Evolutionary conservation across 2,113 vertebrate genomes (phyloP).

Genomic region (Protomyctophum bolini): DNA sequence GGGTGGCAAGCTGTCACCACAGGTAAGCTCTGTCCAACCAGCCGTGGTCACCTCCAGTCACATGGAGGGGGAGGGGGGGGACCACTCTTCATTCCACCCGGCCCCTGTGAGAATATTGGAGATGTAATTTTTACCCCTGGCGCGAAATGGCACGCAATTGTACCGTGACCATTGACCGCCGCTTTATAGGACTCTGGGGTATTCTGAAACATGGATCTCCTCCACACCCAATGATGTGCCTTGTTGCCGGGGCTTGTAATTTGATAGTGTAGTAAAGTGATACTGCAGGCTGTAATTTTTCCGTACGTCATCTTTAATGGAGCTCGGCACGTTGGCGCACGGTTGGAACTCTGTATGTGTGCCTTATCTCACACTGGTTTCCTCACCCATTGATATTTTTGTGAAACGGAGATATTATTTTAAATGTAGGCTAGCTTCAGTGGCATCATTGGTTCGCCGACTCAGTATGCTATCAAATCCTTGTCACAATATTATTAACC

Average conservation of each 20-base stretch:
- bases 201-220: conserved; percentile 47
- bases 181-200: conserved; percentile 60
- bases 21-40: conserved; percentile 84
- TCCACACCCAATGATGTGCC: conserved; percentile 39
- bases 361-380: conserved; percentile 35
- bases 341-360: conserved; percentile 12
- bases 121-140: conserved; percentile 58
- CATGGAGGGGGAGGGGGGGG: conserved; percentile 14
- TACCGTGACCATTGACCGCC: conserved; percentile 56
- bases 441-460: conserved; percentile 43
- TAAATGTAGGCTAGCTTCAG: conserved; percentile 38
- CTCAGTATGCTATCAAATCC: too few relatives aligned
- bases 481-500: background rate
- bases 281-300: conserved; percentile 33
- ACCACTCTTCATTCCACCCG: conserved; percentile 41
- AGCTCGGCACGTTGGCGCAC: conserved; percentile 28
- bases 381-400: conserved; percentile 48
- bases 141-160: conserved; percentile 46
- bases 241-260: conserved; percentile 48
- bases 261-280: conserved; percentile 57
- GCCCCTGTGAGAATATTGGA: conserved; percentile 58
- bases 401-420: conserved; percentile 34
- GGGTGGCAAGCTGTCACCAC: conserved; percentile 98
- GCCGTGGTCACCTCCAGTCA: conserved; percentile 69
- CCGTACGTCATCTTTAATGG: conserved; percentile 44